Conservation (phyloP, 2,888 invertebrate genomes). For the Dermolepida albohirtum region DNA sequence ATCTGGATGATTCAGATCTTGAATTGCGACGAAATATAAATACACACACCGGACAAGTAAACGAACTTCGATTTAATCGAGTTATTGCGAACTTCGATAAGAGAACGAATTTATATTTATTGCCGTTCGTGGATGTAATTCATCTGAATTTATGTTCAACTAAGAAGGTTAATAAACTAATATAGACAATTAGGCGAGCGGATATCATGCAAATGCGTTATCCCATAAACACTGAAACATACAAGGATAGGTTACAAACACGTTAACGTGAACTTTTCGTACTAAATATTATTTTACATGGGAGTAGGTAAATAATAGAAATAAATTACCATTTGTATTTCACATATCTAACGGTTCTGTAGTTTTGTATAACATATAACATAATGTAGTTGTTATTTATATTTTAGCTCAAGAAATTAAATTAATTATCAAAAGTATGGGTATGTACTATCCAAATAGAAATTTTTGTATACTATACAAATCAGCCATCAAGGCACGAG, state of each 20-base stretch:
- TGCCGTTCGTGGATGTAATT: constrained; percentile 11
- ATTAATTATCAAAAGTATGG: too few relatives aligned
- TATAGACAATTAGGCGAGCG: constrained; percentile 16
- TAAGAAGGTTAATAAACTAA: constrained; percentile 26
- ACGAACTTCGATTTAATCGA: constrained; percentile 27
- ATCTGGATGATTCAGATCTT: constrained; percentile 14
- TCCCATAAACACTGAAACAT: constrained; percentile 7
- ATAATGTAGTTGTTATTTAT: too few relatives aligned
- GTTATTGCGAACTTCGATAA: constrained; percentile 15
- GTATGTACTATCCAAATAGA: too few relatives aligned
- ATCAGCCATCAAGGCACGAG: too few relatives aligned
- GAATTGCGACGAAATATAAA: constrained; percentile 15
- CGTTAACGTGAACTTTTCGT: too few relatives aligned
- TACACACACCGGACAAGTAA: constrained; percentile 11
- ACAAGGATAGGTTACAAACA: constrained; percentile 13
- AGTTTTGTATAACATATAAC: too few relatives aligned
- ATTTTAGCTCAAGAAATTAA: too few relatives aligned
- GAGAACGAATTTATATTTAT: constrained; percentile 20
- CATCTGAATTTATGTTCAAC: constrained; percentile 15
- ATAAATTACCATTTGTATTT: too few relatives aligned
- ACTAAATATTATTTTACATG: too few relatives aligned
- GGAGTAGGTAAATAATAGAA: too few relatives aligned
- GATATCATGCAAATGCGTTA: constrained; percentile 17
- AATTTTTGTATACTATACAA: too few relatives aligned
- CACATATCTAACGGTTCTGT: too few relatives aligned